Evolutionary conservation across 2,888 invertebrate species (phyloP).

Genomic region (Iselma pallidipennis): DNA sequence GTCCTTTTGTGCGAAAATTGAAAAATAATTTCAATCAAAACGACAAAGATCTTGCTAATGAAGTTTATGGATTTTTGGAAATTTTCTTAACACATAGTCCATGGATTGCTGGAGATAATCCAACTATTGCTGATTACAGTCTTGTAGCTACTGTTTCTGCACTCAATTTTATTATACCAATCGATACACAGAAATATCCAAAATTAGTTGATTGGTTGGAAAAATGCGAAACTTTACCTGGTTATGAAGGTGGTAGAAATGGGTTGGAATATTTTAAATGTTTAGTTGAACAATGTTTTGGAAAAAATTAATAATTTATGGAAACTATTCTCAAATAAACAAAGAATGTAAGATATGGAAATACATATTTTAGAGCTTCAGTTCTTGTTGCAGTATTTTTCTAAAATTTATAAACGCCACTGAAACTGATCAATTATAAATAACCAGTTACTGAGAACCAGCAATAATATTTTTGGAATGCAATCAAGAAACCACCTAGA

Average conservation of each 20-base stretch:
- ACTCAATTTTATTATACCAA: slow-evolving; percentile 17
- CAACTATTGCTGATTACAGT: slow-evolving; percentile 41
- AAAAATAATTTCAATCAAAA: slow-evolving; percentile 11
- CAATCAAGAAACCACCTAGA: too few species aligned
- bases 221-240: slow-evolving; percentile 38
- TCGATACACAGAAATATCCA: slow-evolving; percentile 41
- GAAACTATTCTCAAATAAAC: too few species aligned
- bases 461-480: too few species aligned
- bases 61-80: slow-evolving; percentile 56
- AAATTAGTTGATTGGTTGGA: slow-evolving; percentile 44
- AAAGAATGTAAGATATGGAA: too few species aligned
- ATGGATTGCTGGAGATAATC: slow-evolving; percentile 34
- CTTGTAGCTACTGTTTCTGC: slow-evolving; percentile 31
- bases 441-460: too few species aligned
- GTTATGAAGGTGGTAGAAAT: slow-evolving; percentile 9
- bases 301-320: too few species aligned
- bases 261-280: too few species aligned
- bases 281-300: too few species aligned
- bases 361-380: too few species aligned
- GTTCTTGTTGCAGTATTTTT: too few species aligned
- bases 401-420: too few species aligned
- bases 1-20: slow-evolving; percentile 20
- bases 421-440: too few species aligned
- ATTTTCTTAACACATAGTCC: slow-evolving; percentile 54
- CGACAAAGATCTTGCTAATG: slow-evolving; percentile 4